phyloP scores from a whole-genome alignment of 1,140 invertebrate species.

The Palaemon carinicauda region DNA sequence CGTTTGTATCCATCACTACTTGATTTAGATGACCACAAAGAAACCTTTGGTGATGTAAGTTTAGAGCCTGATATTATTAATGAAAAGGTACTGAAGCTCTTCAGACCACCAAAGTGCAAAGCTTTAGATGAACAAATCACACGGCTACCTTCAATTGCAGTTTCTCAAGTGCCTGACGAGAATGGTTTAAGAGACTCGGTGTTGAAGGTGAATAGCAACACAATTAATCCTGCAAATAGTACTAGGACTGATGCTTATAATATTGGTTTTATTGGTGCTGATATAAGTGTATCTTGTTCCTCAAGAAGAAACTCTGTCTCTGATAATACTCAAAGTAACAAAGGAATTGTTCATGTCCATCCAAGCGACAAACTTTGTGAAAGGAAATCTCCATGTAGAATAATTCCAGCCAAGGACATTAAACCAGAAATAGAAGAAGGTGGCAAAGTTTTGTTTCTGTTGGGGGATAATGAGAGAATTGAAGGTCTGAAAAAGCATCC shows the following conservation, averaged over 20 bases:
- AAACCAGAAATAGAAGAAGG: slow-evolving; percentile 61
- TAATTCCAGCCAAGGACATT: slow-evolving; percentile 44
- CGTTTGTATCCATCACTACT: slow-evolving; percentile 30
- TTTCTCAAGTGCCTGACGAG: background rate
- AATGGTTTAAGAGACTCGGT: background rate
- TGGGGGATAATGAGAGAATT: background rate
- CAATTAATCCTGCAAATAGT: background rate
- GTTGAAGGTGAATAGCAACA: no score
- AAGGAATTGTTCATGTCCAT: background rate
- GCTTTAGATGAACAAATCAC: background rate
- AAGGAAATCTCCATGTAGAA: background rate
- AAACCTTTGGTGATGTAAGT: slow-evolving; percentile 30
- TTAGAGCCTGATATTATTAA: slow-evolving; percentile 43
- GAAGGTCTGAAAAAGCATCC: background rate
- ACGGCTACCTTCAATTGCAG: background rate
- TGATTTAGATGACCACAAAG: slow-evolving; percentile 38
- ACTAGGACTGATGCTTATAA: background rate
- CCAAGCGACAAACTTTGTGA: background rate
- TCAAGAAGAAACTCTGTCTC: background rate
- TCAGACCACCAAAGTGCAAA: background rate
- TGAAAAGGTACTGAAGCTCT: slow-evolving; percentile 50
- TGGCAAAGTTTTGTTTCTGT: slow-evolving; percentile 70
- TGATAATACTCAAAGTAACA: background rate
- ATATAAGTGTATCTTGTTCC: background rate
- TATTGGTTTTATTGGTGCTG: background rate